Evolutionary conservation across 1,140 invertebrate species (phyloP).

Genomic region (Chironomus striatipennis): DNA sequence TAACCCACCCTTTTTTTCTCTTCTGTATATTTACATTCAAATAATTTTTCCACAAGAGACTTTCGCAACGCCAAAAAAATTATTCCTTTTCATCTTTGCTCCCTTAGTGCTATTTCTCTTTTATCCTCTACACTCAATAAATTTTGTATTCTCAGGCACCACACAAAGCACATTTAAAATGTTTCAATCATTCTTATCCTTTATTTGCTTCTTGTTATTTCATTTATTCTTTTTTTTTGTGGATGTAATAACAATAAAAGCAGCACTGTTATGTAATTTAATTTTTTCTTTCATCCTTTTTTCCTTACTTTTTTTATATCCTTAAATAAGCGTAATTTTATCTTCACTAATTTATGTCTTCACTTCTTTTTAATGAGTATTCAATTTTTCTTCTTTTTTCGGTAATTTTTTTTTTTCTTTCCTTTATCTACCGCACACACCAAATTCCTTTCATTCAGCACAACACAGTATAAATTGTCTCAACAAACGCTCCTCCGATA

Average conservation of each 20-base stretch:
- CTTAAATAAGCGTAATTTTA: neutral
- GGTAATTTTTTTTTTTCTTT: neutral
- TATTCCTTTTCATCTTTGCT: neutral
- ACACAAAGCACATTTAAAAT: neutral
- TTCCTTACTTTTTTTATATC: neutral
- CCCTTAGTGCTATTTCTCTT: neutral
- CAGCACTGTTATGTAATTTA: neutral
- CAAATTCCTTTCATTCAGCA: neutral
- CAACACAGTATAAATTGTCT: no score
- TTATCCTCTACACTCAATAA: neutral
- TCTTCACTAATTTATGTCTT: neutral
- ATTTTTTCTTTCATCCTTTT: neutral
- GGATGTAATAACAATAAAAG: neutral
- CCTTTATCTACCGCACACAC: neutral
- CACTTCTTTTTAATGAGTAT: neutral
- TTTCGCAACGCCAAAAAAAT: slow-evolving; percentile 1
- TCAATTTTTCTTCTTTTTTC: neutral
- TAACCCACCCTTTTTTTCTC: neutral
- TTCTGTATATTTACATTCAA: neutral
- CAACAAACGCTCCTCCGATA: no score
- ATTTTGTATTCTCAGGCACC: neutral
- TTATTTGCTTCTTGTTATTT: neutral
- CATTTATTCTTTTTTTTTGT: neutral
- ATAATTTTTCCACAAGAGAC: neutral
- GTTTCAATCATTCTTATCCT: neutral